phyloP scores from a whole-genome alignment of 2,888 invertebrate genomes.

The Listrodromus nycthemerus region DNA sequence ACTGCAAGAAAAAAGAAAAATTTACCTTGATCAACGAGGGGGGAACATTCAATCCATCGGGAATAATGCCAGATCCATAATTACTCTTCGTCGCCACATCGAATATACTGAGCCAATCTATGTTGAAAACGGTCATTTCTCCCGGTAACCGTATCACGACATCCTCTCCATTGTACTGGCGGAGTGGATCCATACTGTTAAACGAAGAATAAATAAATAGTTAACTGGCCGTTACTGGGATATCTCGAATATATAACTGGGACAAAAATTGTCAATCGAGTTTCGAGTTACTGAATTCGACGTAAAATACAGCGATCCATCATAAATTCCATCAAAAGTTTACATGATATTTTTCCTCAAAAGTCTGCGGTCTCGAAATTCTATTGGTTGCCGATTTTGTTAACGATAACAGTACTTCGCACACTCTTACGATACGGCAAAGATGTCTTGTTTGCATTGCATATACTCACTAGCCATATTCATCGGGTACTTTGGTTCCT shows the following conservation, averaged over 20 bases:
- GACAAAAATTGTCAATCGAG: no score
- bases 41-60: slow-evolving; percentile 93
- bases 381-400: no score
- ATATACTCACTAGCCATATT: slow-evolving; percentile 94
- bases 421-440: no score
- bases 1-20: not conserved
- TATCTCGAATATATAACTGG: no score
- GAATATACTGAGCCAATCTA: slow-evolving; percentile 94
- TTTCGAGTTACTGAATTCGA: no score
- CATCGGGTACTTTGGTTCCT: slow-evolving; percentile 94
- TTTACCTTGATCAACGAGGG: slow-evolving; percentile 90
- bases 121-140: slow-evolving; percentile 91
- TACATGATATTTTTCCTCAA: no score
- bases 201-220: slow-evolving; percentile 3
- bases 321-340: no score
- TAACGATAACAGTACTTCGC: no score
- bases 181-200: slow-evolving; percentile 91
- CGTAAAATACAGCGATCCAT: no score
- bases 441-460: no score
- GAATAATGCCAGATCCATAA: slow-evolving; percentile 91
- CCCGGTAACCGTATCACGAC: slow-evolving; percentile 92
- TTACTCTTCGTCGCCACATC: slow-evolving; percentile 89
- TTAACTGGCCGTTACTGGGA: not conserved
- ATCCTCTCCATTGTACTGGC: slow-evolving; percentile 90
- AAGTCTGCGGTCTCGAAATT: no score